Percentiles rank a stretch among this genome's conserved stretches.
phyloP scores from a whole-genome alignment of 2,113 vertebrate species.

The Circaetus gallicus region DNA sequence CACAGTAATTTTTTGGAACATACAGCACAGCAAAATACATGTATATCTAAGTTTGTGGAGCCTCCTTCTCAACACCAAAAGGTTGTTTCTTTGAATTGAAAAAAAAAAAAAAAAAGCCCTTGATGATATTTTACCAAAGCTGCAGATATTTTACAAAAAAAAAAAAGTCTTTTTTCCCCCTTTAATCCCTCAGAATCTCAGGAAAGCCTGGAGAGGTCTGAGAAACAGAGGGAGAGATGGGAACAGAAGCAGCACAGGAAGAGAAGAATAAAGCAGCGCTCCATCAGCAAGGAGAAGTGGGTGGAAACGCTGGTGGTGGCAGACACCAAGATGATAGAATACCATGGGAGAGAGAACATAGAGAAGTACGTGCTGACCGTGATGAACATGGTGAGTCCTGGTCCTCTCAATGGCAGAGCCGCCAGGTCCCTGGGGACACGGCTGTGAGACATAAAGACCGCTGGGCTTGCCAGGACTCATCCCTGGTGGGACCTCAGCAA shows the following conservation, averaged over 20 bases:
- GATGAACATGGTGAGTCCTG: conserved; percentile 93
- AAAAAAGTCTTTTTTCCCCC: background rate
- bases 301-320: conserved; percentile 96
- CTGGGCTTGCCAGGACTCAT: background rate
- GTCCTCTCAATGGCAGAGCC: background rate
- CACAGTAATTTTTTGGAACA: background rate
- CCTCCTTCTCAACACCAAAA: background rate
- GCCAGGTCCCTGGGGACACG: accelerated
- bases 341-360: conserved; percentile 82
- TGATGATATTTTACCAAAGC: background rate
- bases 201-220: conserved; percentile 30
- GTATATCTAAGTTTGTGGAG: background rate
- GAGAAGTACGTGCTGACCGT: conserved; percentile 91
- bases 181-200: background rate
- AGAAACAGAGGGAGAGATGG: conserved; percentile 78
- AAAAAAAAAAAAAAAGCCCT: background rate
- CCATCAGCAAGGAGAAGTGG: conserved; percentile 94
- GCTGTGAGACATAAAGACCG: background rate
- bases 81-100: background rate
- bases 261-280: conserved; percentile 78
- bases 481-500: background rate
- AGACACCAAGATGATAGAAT: conserved; percentile 92
- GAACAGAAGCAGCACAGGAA: conserved; percentile 66
- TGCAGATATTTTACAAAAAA: background rate
- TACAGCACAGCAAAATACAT: background rate